phyloP scores from a whole-genome alignment of 2,888 invertebrate species.

The Frankliniella fusca region DNA sequence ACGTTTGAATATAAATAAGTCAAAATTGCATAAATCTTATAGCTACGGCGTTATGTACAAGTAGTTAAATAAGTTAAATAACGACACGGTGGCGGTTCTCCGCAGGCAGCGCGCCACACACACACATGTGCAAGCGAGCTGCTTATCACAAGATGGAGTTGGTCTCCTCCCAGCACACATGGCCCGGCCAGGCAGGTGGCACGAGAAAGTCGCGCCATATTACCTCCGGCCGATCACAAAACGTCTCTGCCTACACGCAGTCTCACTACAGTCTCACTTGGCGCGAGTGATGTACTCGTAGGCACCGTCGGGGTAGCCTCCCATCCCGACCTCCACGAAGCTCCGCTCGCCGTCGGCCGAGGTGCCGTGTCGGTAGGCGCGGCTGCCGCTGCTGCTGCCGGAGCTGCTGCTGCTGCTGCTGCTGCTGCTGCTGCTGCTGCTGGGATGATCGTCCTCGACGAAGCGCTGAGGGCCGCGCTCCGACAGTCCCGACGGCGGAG shows the following conservation, averaged over 20 bases:
- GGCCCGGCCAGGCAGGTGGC: neutral
- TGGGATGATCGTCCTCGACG: neutral
- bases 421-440: too few relatives aligned
- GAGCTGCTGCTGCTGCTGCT: too few relatives aligned
- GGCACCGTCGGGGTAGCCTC: conserved; percentile 18
- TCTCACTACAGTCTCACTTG: neutral
- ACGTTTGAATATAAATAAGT: too few relatives aligned
- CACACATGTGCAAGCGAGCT: neutral
- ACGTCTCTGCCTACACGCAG: too few relatives aligned
- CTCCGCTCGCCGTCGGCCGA: conserved; percentile 5
- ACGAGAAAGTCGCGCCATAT: too few relatives aligned
- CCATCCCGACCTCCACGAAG: conserved; percentile 24
- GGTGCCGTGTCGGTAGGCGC: conserved; percentile 2
- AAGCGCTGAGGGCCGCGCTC: neutral
- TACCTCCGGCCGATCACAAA: too few relatives aligned
- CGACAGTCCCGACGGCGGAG: neutral
- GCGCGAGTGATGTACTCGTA: conserved; percentile 5
- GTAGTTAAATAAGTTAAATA: neutral
- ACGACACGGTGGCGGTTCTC: neutral
- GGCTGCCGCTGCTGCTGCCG: neutral
- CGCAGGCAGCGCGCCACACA: neutral
- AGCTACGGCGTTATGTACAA: neutral
- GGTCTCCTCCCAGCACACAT: neutral
- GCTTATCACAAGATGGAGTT: neutral
- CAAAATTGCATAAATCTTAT: neutral